phyloP scores from a whole-genome alignment of 92 coral and sea anemone species.

The Anthopleura xanthogrammica region DNA sequence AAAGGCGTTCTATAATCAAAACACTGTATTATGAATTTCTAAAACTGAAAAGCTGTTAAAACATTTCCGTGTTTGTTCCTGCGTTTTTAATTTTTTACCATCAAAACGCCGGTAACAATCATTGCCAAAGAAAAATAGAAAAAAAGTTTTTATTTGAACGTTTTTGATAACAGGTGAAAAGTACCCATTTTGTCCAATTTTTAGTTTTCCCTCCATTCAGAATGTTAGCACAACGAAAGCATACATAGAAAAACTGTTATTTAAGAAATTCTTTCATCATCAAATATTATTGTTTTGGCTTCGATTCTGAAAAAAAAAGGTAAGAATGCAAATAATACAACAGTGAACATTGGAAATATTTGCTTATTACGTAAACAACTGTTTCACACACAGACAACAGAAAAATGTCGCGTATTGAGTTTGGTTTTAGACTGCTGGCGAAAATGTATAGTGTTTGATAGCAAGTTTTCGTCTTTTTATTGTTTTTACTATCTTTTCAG shows the following conservation, averaged over 20 bases:
- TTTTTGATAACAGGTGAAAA: constrained; percentile 1
- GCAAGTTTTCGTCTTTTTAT: background rate
- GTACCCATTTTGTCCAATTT: background rate
- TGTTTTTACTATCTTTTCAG: too few relatives aligned
- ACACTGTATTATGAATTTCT: background rate
- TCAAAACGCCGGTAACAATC: constrained; percentile 1
- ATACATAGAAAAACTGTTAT: background rate
- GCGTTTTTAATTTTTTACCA: background rate
- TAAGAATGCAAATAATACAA: background rate
- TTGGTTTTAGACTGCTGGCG: background rate
- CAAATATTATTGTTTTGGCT: background rate
- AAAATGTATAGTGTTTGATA: background rate
- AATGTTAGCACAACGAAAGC: background rate
- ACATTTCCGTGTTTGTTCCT: constrained; percentile 7
- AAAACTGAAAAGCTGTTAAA: background rate
- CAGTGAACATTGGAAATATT: background rate
- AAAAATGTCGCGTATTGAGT: background rate
- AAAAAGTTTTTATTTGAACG: background rate
- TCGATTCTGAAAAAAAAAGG: background rate
- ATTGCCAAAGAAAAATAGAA: background rate
- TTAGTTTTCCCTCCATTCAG: background rate
- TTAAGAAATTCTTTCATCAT: background rate
- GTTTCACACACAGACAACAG: background rate
- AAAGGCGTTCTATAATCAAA: background rate
- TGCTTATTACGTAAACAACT: background rate